phyloP scores from a whole-genome alignment of 2,113 vertebrate species.

The Poecilia latipinna region DNA sequence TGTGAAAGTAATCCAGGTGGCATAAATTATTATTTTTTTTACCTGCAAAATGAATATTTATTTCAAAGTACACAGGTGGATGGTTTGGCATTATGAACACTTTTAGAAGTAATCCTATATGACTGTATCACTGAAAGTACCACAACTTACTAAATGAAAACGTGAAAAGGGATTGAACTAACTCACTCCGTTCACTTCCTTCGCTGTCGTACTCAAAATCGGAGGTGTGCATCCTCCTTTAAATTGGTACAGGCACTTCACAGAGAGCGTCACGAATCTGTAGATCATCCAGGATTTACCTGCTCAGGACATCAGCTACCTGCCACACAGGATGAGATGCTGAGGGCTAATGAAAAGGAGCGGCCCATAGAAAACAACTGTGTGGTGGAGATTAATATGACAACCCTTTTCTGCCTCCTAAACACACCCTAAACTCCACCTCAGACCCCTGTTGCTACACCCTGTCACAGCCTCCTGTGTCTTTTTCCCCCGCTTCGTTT shows the following conservation, averaged over 20 bases:
- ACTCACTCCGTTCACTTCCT: not conserved
- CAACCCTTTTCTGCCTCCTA: slow-evolving; percentile 20
- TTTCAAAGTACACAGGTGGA: not conserved
- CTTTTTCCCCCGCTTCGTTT: slow-evolving; percentile 12
- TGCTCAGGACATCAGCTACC: slow-evolving; percentile 36
- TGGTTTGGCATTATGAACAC: not conserved
- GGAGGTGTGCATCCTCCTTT: not conserved
- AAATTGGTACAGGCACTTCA: slow-evolving; percentile 12
- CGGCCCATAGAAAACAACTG: slow-evolving; percentile 13
- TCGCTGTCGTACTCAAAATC: not conserved
- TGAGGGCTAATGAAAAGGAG: slow-evolving; percentile 5
- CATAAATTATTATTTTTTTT: too few species aligned
- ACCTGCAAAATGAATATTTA: too few species aligned
- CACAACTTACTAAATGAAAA: not conserved
- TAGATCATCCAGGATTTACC: slow-evolving; percentile 33
- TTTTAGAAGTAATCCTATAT: not conserved
- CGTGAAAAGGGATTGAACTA: not conserved
- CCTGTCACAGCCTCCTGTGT: slow-evolving; percentile 13
- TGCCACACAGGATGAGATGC: slow-evolving; percentile 17
- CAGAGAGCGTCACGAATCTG: slow-evolving; percentile 11
- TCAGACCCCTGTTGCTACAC: not conserved
- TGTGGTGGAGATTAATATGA: slow-evolving; percentile 41
- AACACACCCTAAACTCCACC: slow-evolving; percentile 7
- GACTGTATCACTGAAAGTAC: not conserved
- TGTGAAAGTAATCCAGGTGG: too few species aligned